Conservation (phyloP, 2,888 invertebrate species). For the Ophraella communa region DNA sequence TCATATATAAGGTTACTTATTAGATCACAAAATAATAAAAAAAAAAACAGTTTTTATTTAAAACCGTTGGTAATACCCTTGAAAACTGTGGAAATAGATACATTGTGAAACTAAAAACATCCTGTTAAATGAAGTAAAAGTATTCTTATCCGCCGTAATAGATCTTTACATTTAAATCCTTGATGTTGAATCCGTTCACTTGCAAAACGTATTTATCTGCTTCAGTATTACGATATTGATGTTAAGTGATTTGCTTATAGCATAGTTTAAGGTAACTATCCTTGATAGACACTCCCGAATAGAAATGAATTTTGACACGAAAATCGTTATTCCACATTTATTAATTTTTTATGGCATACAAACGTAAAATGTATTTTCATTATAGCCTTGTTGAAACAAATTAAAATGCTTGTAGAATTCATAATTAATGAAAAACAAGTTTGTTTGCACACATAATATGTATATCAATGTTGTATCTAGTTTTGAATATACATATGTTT, state of each 20-base stretch:
- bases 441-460: not conserved
- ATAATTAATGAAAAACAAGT: not conserved
- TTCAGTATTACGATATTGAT: not conserved
- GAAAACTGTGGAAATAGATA: not conserved
- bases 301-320: not conserved
- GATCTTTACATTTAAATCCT: not conserved
- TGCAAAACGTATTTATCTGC: not conserved
- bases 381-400: not conserved
- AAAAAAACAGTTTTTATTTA: not conserved
- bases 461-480: not conserved
- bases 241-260: not conserved
- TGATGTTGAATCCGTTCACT: not conserved
- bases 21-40: too few species aligned
- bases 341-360: not conserved
- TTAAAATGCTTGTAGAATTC: not conserved
- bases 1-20: not conserved
- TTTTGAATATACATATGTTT: not conserved
- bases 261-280: too few species aligned
- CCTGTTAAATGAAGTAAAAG: constrained; percentile 1
- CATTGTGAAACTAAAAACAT: not conserved
- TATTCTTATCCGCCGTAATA: not conserved
- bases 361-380: not conserved
- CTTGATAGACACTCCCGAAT: not conserved
- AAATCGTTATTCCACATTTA: not conserved
- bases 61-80: not conserved